Evolutionary conservation across 2,113 vertebrate species (phyloP), one percentile per base, ranked within the genome.

Genomic region (Lota lota): DNA sequence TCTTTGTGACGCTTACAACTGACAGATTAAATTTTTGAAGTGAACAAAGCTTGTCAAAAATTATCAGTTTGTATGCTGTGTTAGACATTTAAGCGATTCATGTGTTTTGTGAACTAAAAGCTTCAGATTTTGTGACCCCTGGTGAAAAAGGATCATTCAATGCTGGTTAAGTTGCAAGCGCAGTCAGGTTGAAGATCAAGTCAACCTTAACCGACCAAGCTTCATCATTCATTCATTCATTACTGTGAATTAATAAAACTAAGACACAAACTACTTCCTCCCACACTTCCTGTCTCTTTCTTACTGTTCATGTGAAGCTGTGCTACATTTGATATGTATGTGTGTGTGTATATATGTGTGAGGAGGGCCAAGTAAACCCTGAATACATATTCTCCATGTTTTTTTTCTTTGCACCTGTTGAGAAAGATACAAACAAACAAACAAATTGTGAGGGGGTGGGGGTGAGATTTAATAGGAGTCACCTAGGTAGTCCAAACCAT

Each of bases 221-320:
- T 47, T 47, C 8, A 11, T 47, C 68, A 79, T 76, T 65, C 77
- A 76, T 85, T 84, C 72, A 84, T 89, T 33, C 87, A 92, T 84
- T 87, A 93, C 91, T 93, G 92, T 93, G 92, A 93, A 92, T 91
- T 83, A 89, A 90, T 90, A 90, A 91, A 88, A 82, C 76, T 78
- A 85, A 87, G 85, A 84, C 75, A 76, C 77, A 81, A 73, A 73
- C 63, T 65, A 67, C 70, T 84, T 77, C 68, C 56, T 82, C 77
- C 67, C 40, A 47, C 2, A 8, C 40, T 14, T 47, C 40, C 40
- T 47, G 40, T 47, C 40, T 47, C 40, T 8, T 33, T 33, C 28
- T 47, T 11, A 47, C 40, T 47, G 7, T 47, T 47, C 40, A 47
- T 47, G 7, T 47, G 40, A 12, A 12, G 40, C 12, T 47, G 7